Evolutionary conservation across 1,140 invertebrate species (phyloP).

Genomic region (Brachionus rubens): DNA sequence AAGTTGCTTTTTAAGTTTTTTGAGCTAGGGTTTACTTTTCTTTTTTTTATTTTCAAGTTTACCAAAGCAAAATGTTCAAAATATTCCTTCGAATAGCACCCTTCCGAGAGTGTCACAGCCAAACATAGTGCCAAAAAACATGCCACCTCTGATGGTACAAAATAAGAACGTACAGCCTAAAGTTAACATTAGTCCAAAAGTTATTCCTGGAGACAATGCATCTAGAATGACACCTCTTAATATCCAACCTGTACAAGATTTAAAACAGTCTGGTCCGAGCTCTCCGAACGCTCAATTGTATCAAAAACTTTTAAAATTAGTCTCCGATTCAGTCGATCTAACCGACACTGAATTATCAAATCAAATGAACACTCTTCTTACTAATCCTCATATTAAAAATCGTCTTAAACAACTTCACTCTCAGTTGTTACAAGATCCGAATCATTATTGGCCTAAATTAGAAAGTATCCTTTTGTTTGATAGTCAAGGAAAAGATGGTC

Average conservation of each 20-base stretch:
- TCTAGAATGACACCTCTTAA: not conserved
- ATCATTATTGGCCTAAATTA: slow-evolving; percentile 33
- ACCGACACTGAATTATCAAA: not conserved
- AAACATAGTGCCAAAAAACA: no score
- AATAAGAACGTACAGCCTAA: no score
- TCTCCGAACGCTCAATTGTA: slow-evolving; percentile 30
- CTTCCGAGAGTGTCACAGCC: no score
- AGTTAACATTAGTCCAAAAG: no score
- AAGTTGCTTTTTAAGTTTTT: no score
- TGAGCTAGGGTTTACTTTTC: no score
- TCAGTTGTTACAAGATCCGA: slow-evolving; percentile 36
- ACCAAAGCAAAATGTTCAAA: no score
- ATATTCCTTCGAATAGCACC: no score
- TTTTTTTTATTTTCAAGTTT: no score
- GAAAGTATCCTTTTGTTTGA: slow-evolving; percentile 21
- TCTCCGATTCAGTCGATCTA: slow-evolving; percentile 1
- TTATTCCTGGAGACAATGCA: no score
- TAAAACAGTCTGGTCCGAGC: not conserved
- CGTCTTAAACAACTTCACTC: slow-evolving; percentile 34
- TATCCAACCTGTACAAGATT: not conserved
- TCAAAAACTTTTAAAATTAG: slow-evolving; percentile 24
- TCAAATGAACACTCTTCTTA: not conserved
- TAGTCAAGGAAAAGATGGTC: not conserved
- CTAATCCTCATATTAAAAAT: slow-evolving; percentile 14
- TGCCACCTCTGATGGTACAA: no score